Evolutionary conservation across 2,113 vertebrate species (phyloP).

Genomic region (Megaceryle maxima): DNA sequence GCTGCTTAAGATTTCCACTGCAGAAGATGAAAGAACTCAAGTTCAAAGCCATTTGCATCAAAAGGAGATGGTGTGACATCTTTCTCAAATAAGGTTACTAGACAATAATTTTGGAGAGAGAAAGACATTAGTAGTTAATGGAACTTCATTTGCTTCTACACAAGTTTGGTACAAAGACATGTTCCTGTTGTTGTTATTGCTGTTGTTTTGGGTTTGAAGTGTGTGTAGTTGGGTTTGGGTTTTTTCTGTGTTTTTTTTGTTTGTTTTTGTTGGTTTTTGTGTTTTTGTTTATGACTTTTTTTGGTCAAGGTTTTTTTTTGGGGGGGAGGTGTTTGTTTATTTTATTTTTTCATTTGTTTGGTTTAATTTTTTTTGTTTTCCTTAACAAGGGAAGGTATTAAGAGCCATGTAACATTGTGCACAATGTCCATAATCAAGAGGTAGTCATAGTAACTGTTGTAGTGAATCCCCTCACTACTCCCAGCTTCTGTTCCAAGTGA

Average conservation of each 20-base stretch:
- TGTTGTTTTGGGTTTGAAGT: background rate
- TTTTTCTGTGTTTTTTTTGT: background rate
- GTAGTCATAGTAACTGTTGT: background rate
- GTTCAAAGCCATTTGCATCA: background rate
- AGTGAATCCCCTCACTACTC: background rate
- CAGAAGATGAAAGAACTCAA: background rate
- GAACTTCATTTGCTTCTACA: background rate
- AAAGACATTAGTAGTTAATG: background rate
- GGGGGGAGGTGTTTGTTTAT: background rate
- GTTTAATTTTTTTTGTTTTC: background rate
- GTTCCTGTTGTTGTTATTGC: background rate
- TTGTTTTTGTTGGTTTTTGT: too few species aligned
- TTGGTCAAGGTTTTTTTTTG: background rate
- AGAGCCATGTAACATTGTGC: background rate
- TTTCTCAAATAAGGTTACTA: background rate
- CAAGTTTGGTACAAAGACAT: background rate
- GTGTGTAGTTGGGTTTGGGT: accelerated
- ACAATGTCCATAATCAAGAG: background rate
- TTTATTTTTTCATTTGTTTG: too few species aligned
- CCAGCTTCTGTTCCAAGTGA: background rate
- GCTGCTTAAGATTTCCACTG: background rate
- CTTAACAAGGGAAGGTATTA: background rate
- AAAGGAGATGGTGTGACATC: background rate
- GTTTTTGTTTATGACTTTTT: too few species aligned
- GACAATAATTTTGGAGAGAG: background rate